These are phyloP conservation scores for Gallinago solitaria DNA, from an alignment of 2,797 vertebrate species.

Conservation along the genomic window DNA sequence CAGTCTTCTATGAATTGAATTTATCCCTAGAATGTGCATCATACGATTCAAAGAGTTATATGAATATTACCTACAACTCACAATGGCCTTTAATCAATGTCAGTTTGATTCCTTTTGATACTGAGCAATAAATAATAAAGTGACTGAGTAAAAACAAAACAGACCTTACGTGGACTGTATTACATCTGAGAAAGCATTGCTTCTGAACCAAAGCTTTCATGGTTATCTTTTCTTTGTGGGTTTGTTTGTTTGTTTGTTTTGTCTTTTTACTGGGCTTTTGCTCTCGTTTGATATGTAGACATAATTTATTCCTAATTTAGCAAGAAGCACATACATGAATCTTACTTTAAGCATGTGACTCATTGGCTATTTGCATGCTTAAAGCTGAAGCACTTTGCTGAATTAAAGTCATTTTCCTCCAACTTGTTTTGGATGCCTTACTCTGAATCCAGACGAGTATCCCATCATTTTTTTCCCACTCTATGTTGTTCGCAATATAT, in stretches of 20 bases:
- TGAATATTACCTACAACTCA: constrained; percentile 59
- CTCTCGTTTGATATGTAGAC: neutral
- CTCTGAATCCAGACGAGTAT: constrained; percentile 25
- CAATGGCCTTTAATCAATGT: constrained; percentile 74
- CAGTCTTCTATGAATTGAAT: constrained; percentile 36
- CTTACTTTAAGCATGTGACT: constrained; percentile 29
- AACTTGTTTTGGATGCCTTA: constrained; percentile 52
- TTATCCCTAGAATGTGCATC: constrained; percentile 49
- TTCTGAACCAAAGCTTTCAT: constrained; percentile 63
- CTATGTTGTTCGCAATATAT: neutral
- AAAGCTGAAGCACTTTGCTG: constrained; percentile 18
- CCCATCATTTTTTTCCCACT: neutral
- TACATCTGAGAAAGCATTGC: constrained; percentile 22
- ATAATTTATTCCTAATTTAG: constrained; percentile 19
- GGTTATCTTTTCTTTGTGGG: neutral
- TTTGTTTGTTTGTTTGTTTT: neutral
- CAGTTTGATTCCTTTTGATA: constrained; percentile 75
- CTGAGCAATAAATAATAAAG: constrained; percentile 78
- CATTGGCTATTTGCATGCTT: constrained; percentile 6
- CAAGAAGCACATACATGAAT: constrained; percentile 1
- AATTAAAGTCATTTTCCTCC: constrained; percentile 8
- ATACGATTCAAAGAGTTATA: constrained; percentile 42
- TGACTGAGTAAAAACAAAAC: constrained; percentile 47
- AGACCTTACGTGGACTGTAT: constrained; percentile 34
- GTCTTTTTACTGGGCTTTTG: constrained; percentile 29